A percentile compares a stretch with the other conserved stretches of the same genome.
These are phyloP conservation scores for Cephus cinctus DNA, from an alignment of 1,140 invertebrate genomes.

Conservation along the genomic window DNA sequence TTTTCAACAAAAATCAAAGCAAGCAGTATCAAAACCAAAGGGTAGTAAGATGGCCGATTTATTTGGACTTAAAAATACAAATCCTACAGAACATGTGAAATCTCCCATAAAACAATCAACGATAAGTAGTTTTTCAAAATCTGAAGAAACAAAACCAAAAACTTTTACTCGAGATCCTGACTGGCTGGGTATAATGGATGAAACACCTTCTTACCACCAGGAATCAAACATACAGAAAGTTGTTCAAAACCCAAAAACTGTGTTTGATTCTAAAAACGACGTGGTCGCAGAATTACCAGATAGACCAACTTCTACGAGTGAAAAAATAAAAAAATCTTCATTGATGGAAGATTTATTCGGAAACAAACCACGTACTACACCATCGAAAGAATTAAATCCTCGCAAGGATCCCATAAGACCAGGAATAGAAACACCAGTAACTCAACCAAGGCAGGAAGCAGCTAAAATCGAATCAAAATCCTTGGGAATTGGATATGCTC, in stretches of 20 bases:
- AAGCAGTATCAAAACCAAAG: conserved; percentile 13
- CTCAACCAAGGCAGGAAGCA: conserved; percentile 1
- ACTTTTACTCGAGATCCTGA: too few relatives aligned
- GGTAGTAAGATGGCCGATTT: conserved; percentile 28
- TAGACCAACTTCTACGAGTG: conserved; percentile 14
- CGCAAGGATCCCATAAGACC: conserved; percentile 6
- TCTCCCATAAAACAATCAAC: too few relatives aligned
- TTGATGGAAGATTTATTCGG: conserved; percentile 42
- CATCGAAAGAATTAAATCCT: conserved; percentile 14
- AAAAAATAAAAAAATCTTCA: conserved; percentile 27
- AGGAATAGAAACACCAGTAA: conserved; percentile 11
- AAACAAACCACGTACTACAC: conserved; percentile 14
- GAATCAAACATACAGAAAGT: background rate
- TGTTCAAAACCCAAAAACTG: background rate
- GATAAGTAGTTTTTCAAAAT: too few relatives aligned
- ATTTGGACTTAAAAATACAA: conserved; percentile 32
- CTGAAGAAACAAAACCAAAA: too few relatives aligned
- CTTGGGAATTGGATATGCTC: conserved; percentile 17
- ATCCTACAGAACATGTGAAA: too few relatives aligned
- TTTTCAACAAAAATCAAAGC: conserved; percentile 18
- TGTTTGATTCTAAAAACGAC: background rate
- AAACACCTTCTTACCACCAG: too few relatives aligned
- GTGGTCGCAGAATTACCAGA: conserved; percentile 14
- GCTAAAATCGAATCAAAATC: conserved; percentile 11
- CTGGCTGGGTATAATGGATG: too few relatives aligned